These are phyloP conservation scores for Ylistrum balloti DNA, from an alignment of 1,140 invertebrate species.

Conservation along the genomic window DNA sequence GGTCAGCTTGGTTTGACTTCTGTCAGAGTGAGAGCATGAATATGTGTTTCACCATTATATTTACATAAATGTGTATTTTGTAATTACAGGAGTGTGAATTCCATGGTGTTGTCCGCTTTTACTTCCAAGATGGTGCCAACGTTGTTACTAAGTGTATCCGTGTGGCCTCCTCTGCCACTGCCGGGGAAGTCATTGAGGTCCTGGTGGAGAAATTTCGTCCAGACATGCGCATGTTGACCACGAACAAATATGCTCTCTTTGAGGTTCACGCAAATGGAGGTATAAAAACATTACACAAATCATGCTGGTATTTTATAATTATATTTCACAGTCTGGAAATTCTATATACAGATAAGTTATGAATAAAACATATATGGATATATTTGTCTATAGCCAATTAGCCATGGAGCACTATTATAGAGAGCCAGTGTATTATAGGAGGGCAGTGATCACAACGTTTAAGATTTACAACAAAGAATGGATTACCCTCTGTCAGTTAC, in stretches of 20 bases:
- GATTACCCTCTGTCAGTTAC: background rate
- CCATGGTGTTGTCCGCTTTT: constrained; percentile 99
- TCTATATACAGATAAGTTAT: too few relatives aligned
- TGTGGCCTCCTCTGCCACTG: constrained; percentile 97
- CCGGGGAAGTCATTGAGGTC: constrained; percentile 96
- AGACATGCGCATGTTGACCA: constrained; percentile 98
- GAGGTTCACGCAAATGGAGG: constrained; percentile 98
- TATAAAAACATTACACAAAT: constrained; percentile 63
- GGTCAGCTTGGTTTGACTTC: too few relatives aligned
- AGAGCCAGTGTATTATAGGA: too few relatives aligned
- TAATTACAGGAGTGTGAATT: constrained; percentile 96
- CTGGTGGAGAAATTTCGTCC: constrained; percentile 99
- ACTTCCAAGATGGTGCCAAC: constrained; percentile 94
- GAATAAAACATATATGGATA: too few relatives aligned
- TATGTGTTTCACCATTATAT: too few relatives aligned
- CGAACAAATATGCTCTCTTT: constrained; percentile 95
- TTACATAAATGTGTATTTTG: constrained; percentile 56
- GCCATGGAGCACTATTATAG: too few relatives aligned
- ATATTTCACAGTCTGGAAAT: too few relatives aligned
- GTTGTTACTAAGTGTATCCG: constrained; percentile 99
- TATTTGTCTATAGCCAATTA: too few relatives aligned
- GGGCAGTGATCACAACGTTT: too few relatives aligned
- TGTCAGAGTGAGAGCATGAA: too few relatives aligned
- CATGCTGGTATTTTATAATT: too few relatives aligned
- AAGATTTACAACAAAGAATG: background rate